Evolutionary conservation across 2,888 invertebrate genomes (phyloP).

Genomic region (Merodon equestris): DNA sequence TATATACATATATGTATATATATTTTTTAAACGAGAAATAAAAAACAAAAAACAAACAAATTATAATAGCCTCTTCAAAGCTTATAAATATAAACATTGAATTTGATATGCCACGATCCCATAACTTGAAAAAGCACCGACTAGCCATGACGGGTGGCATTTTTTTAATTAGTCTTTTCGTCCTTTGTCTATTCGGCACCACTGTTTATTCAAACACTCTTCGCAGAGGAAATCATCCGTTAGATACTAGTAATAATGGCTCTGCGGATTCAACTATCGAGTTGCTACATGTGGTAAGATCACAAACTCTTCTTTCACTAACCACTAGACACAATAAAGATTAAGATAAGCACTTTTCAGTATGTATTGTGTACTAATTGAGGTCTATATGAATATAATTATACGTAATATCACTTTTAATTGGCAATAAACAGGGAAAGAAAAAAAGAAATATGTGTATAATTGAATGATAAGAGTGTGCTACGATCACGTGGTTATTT

Average conservation of each 20-base stretch:
- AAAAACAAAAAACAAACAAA: slow-evolving; percentile 24
- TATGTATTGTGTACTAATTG: slow-evolving; percentile 24
- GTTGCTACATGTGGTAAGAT: slow-evolving; percentile 77
- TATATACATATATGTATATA: slow-evolving; percentile 44
- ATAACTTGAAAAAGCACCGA: slow-evolving; percentile 75
- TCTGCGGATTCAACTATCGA: slow-evolving; percentile 73
- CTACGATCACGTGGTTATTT: slow-evolving; percentile 26
- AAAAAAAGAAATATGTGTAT: slow-evolving; percentile 3
- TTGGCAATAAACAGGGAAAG: slow-evolving; percentile 33
- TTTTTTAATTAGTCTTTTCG: slow-evolving; percentile 73
- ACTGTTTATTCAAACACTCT: slow-evolving; percentile 71
- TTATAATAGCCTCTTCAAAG: slow-evolving; percentile 33
- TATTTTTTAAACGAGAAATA: slow-evolving; percentile 19
- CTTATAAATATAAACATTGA: slow-evolving; percentile 67
- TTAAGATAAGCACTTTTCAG: too few relatives aligned
- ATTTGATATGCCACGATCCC: slow-evolving; percentile 75
- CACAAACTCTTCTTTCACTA: too few relatives aligned
- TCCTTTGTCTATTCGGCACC: slow-evolving; percentile 74
- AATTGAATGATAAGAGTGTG: too few relatives aligned
- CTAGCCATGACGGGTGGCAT: slow-evolving; percentile 75
- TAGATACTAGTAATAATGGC: slow-evolving; percentile 24
- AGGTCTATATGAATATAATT: slow-evolving; percentile 23
- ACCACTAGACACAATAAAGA: too few relatives aligned
- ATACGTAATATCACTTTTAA: slow-evolving; percentile 41
- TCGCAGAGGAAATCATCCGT: slow-evolving; percentile 19